Evolutionary conservation across 2,797 vertebrate species (phyloP), one percentile per base, ranked within the genome.

Genomic region (Cheirogaleus major): DNA sequence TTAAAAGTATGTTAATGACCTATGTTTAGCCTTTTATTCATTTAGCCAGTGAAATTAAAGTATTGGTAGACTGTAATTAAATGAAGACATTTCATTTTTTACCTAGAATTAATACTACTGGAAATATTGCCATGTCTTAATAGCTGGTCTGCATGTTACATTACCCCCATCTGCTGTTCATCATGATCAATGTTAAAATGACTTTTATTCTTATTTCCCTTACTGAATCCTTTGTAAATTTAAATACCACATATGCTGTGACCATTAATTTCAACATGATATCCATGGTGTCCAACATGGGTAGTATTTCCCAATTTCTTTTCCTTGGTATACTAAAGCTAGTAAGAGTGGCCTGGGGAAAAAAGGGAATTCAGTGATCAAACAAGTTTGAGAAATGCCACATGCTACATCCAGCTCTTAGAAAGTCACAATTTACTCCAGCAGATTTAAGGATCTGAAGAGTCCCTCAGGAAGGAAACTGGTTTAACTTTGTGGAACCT

Each of bases 141-240:
- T 6, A 83, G 79, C 6, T 13, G n/a, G 12, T 59, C 84, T 96
- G 7, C 61, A 25, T 70, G 97, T 97, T 92, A 90, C 97, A 69
- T 94, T 98, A 98, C 97, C 97, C 78, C 98, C 98, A 98, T 90
- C 99, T 99, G 98, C 98, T 98, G 98, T 96, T 98, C 96, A 65
- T 32, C 30, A 55, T 0, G 10, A 35, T 70, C 57, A 79, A 30
- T 57, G 65, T 35, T 61, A 65, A 86, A 88, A 57, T 50, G 78
- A 69, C 67, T 83, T 84, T 80, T 17, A 22, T 91, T 94, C 10
- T 73, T 50, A 43, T 9, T 86, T 63, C 43, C 73, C 59, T 75
- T 23, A n/a, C 22, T 85, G 30, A 61, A 23, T 73, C 81, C 55
- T 70, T 27, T 43, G 25, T 59, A 55, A 61, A 97, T 65, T 73